These are phyloP conservation scores for Sebastes matsubarae DNA, from an alignment of 2,797 vertebrate species.

Conservation along the genomic window DNA sequence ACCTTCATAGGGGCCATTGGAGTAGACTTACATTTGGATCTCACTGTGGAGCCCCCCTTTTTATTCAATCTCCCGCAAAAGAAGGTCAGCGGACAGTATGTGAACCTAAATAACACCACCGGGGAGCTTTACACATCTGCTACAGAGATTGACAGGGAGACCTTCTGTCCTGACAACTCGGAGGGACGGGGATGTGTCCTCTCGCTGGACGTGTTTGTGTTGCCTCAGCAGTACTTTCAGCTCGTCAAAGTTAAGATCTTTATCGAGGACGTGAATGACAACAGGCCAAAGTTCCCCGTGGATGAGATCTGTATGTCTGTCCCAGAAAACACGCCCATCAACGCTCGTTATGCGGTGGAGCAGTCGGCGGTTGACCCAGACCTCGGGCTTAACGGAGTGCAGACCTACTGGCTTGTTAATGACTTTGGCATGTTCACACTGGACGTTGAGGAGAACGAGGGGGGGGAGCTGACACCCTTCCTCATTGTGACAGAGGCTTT, in stretches of 20 bases:
- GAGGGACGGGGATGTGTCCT: conserved; percentile 85
- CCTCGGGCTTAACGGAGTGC: conserved; percentile 87
- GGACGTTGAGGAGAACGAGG: conserved; percentile 96
- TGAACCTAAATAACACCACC: conserved; percentile 89
- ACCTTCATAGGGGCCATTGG: conserved; percentile 93
- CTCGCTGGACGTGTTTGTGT: conserved; percentile 92
- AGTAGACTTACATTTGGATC: conserved; percentile 88
- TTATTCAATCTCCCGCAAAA: conserved; percentile 91
- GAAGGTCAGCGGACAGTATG: conserved; percentile 88
- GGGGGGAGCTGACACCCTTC: conserved; percentile 93
- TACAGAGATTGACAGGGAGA: conserved; percentile 92
- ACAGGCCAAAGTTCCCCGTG: conserved; percentile 90
- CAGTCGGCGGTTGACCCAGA: conserved; percentile 94
- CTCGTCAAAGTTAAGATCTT: conserved; percentile 95
- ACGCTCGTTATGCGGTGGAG: conserved; percentile 92
- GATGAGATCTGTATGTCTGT: conserved; percentile 89
- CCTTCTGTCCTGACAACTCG: conserved; percentile 85
- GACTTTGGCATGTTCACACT: conserved; percentile 94
- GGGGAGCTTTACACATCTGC: conserved; percentile 92
- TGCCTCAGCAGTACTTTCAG: conserved; percentile 96
- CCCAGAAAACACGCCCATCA: conserved; percentile 92
- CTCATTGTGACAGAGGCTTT: conserved; percentile 91
- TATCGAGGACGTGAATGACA: conserved; percentile 95
- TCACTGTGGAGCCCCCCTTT: conserved; percentile 82
- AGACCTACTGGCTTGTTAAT: conserved; percentile 94